Conservation (phyloP, 2,797 vertebrate species). For the Paramormyrops hopkinsi region DNA sequence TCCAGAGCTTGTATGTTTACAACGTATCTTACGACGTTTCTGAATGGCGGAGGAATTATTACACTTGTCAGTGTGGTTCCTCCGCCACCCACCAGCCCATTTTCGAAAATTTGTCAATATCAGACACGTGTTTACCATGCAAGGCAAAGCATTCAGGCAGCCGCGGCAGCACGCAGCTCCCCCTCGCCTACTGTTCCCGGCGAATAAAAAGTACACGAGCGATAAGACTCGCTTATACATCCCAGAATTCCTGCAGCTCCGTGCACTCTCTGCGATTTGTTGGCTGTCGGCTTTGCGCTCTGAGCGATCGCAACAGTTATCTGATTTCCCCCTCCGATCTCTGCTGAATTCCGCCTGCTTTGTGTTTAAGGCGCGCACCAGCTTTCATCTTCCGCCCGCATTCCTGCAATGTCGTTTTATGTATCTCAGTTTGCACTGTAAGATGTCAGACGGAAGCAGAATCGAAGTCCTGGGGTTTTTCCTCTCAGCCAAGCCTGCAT, state of each 20-base stretch:
- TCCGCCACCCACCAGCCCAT: background rate
- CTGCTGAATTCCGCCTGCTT: conserved; percentile 36
- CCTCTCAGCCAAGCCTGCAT: conserved; percentile 96
- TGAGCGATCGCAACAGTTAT: conserved; percentile 47
- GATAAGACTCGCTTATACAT: background rate
- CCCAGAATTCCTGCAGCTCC: conserved; percentile 10
- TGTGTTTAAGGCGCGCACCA: conserved; percentile 41
- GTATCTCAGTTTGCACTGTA: conserved; percentile 65
- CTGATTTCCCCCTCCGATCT: conserved; percentile 47
- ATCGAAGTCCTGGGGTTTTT: conserved; percentile 96
- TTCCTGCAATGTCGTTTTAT: conserved; percentile 70
- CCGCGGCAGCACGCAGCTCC: background rate
- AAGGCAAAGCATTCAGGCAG: background rate
- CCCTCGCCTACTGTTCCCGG: background rate
- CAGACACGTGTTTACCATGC: background rate
- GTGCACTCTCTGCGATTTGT: conserved; percentile 25
- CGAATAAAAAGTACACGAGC: background rate
- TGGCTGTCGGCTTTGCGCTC: conserved; percentile 32
- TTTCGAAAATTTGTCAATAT: conserved; percentile 15
- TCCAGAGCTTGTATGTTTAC: background rate
- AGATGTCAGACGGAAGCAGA: conserved; percentile 98
- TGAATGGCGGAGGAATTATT: background rate
- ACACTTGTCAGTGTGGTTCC: background rate
- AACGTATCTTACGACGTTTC: background rate
- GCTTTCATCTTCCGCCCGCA: conserved; percentile 66